These are phyloP conservation scores for Apodemia hepburni DNA, from an alignment of 2,888 invertebrate genomes.

Conservation along the genomic window DNA sequence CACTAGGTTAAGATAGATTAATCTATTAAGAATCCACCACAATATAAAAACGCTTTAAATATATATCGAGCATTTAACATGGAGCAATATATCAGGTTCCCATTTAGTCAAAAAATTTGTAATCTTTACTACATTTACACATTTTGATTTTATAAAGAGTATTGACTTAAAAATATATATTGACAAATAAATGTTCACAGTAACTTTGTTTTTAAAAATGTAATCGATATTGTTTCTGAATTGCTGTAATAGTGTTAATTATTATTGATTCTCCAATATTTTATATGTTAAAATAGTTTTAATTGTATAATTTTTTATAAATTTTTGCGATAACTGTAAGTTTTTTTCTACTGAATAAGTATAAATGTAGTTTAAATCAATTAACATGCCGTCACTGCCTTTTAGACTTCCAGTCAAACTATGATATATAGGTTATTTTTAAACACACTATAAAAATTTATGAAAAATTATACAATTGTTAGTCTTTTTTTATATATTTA, in stretches of 20 bases:
- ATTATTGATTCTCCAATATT: conserved; percentile 47
- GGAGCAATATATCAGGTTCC: conserved; percentile 14
- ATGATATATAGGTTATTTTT: conserved; percentile 2
- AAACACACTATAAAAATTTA: conserved; percentile 21
- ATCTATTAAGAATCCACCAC: conserved; percentile 14
- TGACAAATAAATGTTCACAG: conserved; percentile 6
- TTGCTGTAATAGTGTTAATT: conserved; percentile 20
- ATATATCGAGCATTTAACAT: conserved; percentile 16
- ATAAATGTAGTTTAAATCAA: conserved; percentile 1
- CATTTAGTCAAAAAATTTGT: conserved; percentile 11
- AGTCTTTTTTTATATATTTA: conserved; percentile 43
- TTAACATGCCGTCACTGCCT: conserved; percentile 18
- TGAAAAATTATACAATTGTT: conserved; percentile 38
- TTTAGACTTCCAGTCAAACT: conserved; percentile 17
- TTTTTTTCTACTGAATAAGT: conserved; percentile 18
- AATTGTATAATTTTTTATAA: conserved; percentile 30
- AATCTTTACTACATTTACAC: conserved; percentile 18
- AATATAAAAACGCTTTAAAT: conserved; percentile 23
- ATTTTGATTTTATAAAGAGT: conserved; percentile 15
- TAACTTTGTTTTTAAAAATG: conserved; percentile 9
- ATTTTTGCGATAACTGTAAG: conserved; percentile 10
- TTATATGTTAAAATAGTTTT: conserved; percentile 21
- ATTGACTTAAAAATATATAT: conserved; percentile 7
- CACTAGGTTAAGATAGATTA: conserved; percentile 3
- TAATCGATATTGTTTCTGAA: conserved; percentile 14